phyloP scores from a whole-genome alignment of 2,113 vertebrate genomes.

The Caloenas nicobarica region DNA sequence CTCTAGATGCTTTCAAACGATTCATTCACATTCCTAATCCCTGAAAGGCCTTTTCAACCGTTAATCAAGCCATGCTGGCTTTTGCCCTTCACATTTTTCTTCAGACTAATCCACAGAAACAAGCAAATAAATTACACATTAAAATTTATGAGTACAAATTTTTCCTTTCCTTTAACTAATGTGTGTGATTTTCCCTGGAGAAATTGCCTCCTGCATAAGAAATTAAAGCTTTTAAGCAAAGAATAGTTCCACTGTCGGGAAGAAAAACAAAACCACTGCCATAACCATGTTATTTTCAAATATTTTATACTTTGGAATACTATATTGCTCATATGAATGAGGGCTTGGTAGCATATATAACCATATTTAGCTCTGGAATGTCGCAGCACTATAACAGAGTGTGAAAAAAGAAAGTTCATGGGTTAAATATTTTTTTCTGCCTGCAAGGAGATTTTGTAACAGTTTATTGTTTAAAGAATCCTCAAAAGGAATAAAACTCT shows the following conservation, averaged over 20 bases:
- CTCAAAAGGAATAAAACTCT: background rate
- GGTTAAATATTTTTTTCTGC: background rate
- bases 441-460: background rate
- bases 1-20: background rate
- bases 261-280: slow-evolving; percentile 1
- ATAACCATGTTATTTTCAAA: background rate
- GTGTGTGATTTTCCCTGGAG: slow-evolving; percentile 39
- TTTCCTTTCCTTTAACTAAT: slow-evolving; percentile 44
- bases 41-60: background rate
- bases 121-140: slow-evolving; percentile 59
- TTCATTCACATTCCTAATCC: slow-evolving; percentile 9
- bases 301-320: background rate
- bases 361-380: background rate
- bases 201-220: slow-evolving; percentile 55
- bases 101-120: slow-evolving; percentile 38
- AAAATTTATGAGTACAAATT: slow-evolving; percentile 51
- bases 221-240: slow-evolving; percentile 48
- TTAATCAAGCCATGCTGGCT: slow-evolving; percentile 10
- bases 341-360: background rate
- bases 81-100: slow-evolving; percentile 33
- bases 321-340: background rate
- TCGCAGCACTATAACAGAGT: background rate
- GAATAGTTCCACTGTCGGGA: background rate
- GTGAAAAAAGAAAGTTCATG: background rate
- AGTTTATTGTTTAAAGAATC: background rate